Evolutionary conservation across 2,888 invertebrate species (phyloP).

Genomic region (Entomobrya multifasciata): DNA sequence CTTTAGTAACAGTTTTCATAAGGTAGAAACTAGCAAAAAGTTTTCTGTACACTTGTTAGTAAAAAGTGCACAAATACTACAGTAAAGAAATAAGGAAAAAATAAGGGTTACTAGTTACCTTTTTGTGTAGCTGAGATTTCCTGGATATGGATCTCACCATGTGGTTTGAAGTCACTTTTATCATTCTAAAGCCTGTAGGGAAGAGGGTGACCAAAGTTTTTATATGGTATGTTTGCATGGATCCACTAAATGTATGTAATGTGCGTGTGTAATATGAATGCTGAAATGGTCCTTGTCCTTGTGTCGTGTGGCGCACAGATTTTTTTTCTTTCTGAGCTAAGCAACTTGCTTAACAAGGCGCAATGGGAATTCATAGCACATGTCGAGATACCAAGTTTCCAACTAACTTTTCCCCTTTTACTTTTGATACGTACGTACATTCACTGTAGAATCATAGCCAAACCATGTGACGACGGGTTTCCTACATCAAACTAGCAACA

Average conservation of each 20-base stretch:
- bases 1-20: not conserved
- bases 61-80: not conserved
- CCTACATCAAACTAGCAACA: not conserved
- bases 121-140: slow-evolving; percentile 51
- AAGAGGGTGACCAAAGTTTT: not conserved
- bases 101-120: slow-evolving; percentile 57
- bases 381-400: slow-evolving; percentile 69
- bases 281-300: slow-evolving; percentile 12
- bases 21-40: not conserved
- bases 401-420: slow-evolving; percentile 48
- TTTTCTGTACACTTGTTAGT: slow-evolving; percentile 8
- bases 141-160: slow-evolving; percentile 56
- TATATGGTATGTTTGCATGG: not conserved
- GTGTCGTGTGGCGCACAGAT: slow-evolving; percentile 60
- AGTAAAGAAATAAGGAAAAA: slow-evolving; percentile 17
- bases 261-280: slow-evolving; percentile 1
- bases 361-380: slow-evolving; percentile 73
- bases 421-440: not conserved
- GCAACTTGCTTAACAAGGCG: slow-evolving; percentile 72
- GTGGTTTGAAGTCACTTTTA: slow-evolving; percentile 55
- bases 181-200: not conserved
- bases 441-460: not conserved
- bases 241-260: not conserved
- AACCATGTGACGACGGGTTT: slow-evolving; percentile 28
- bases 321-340: slow-evolving; percentile 49